Base-by-base conservation (phyloP, 2,113 vertebrate species). In the Tupaia tana region DNA sequence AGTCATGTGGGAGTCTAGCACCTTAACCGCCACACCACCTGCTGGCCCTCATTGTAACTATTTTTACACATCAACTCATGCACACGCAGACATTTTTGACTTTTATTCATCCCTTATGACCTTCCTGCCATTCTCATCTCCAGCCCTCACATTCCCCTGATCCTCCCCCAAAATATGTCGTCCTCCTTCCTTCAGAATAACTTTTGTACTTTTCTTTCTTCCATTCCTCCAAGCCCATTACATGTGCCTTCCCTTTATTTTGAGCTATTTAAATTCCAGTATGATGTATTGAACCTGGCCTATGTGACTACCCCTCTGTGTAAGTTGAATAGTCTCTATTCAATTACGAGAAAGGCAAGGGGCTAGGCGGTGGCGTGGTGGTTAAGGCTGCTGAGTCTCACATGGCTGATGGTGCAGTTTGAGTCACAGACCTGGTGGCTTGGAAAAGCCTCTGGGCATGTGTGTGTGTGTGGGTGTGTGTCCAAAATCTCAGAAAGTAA, bases 131-230 rank as follows among this genome's bases (percentile, higher is more conserved):
- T 7, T 9, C 4, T 58, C 18, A 3, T 19, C 1, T 1, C 20
- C 27, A n/a, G 2, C 4, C 15, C 2, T 29, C 31, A 27, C 2
- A 2, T 22, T 22, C 25, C 24, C 52, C 15, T 2, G 0, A 7
- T 43, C 14, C 25, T 34, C 19, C n/a, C 89, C 3, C 63, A 9
- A 52, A 90, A 31, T 6, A 54, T 0, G 2, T 8, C 6, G 1
- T 52, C 54, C 67, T 15, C 52, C 81, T 67, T 70, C 67, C 70
- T 31, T 54, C 31, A 86, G 29, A 78, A 58, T 80, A 63, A n/a
- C 67, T 31, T 64, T 67, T 61, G 24, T 2, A 2, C 43, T 61
- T 74, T 80, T 71, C 56, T 87, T 29, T 27, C 58, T 29, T 58
- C 9, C 27, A 29, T 54, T 34, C 24, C 80, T 82, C 56, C 75